These are phyloP conservation scores for Cheilosia variabilis DNA, from an alignment of 2,888 invertebrate species.

Conservation along the genomic window DNA sequence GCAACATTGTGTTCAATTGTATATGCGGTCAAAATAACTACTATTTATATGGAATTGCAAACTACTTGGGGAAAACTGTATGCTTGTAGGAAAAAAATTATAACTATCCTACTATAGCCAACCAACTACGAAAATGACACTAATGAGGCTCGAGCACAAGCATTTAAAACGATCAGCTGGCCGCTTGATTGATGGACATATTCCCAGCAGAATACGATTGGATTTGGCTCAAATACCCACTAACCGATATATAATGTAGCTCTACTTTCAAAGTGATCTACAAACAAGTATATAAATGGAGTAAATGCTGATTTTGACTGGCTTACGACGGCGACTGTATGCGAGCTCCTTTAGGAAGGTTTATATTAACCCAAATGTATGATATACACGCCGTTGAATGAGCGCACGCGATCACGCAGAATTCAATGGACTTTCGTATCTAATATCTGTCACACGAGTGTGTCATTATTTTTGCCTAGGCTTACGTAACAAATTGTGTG, in stretches of 20 bases:
- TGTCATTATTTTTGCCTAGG: conserved; percentile 48
- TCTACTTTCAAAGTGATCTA: conserved; percentile 39
- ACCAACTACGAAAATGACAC: conserved; percentile 8
- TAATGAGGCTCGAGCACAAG: conserved; percentile 6
- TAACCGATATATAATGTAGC: conserved; percentile 4
- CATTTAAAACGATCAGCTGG: conserved; percentile 19
- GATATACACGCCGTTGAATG: conserved; percentile 14
- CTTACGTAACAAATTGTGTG: conserved; percentile 35
- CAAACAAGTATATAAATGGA: conserved; percentile 3
- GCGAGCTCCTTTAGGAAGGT: conserved; percentile 44
- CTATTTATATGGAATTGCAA: not conserved
- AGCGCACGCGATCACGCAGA: conserved; percentile 54
- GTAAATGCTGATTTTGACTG: conserved; percentile 22
- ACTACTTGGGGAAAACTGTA: not conserved
- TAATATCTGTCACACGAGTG: conserved; percentile 53
- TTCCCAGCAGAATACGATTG: conserved; percentile 1
- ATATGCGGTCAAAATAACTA: too few species aligned
- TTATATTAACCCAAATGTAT: conserved; percentile 4
- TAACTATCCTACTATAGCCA: conserved; percentile 1
- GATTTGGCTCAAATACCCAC: not conserved
- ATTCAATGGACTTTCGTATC: conserved; percentile 33
- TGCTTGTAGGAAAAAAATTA: not conserved
- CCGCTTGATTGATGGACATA: conserved; percentile 48
- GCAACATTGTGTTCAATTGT: too few species aligned
- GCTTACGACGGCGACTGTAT: conserved; percentile 21